Evolutionary conservation across 1,140 invertebrate genomes (phyloP).

Genomic region (Telenomus remus): DNA sequence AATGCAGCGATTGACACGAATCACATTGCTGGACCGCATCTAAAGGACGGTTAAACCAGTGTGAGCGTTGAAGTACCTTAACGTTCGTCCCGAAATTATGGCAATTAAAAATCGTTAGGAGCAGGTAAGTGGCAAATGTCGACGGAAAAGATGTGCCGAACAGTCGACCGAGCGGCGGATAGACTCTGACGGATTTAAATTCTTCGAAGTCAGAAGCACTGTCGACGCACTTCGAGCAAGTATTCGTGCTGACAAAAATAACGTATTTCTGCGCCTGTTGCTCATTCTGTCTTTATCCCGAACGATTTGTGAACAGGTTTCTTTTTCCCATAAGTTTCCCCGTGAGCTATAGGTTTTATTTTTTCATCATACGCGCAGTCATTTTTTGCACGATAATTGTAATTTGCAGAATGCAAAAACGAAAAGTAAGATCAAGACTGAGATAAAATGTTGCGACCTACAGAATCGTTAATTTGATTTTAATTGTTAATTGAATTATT

Average conservation of each 20-base stretch:
- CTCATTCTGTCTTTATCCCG: conserved; percentile 52
- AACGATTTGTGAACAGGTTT: conserved; percentile 35
- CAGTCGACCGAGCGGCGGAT: conserved; percentile 62
- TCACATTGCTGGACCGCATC: too few relatives aligned
- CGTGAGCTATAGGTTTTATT: too few relatives aligned
- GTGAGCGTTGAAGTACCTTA: conserved; percentile 26
- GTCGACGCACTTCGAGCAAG: conserved; percentile 63
- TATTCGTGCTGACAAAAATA: conserved; percentile 75
- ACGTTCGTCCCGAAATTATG: conserved; percentile 8
- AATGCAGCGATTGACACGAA: too few relatives aligned
- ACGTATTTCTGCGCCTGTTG: conserved; percentile 68
- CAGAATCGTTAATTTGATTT: too few relatives aligned
- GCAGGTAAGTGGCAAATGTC: conserved; percentile 55
- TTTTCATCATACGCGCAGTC: too few relatives aligned
- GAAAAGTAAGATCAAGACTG: too few relatives aligned
- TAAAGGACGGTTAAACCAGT: not conserved
- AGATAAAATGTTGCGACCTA: too few relatives aligned
- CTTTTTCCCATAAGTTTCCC: conserved; percentile 16
- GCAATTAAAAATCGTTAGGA: conserved; percentile 29
- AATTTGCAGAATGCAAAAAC: not conserved
- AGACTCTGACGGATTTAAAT: conserved; percentile 63
- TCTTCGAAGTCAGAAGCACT: conserved; percentile 60
- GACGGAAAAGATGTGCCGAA: conserved; percentile 63
- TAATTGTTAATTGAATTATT: too few relatives aligned
- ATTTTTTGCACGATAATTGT: not conserved